phyloP scores from a whole-genome alignment of 2,113 vertebrate species.

The Lophura nycthemera region DNA sequence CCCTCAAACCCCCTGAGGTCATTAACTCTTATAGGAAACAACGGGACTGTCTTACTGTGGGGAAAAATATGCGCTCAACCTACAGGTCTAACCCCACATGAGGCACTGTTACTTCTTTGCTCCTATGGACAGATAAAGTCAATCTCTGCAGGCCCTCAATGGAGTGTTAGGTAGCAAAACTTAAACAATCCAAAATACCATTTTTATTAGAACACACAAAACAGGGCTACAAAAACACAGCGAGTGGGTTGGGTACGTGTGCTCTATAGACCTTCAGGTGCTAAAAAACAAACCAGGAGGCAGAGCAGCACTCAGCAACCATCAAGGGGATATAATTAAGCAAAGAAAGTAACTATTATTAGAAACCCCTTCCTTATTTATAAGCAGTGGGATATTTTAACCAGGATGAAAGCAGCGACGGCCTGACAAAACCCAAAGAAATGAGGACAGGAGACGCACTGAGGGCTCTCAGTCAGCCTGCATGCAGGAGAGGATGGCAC shows the following conservation, averaged over 20 bases:
- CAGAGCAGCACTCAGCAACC: background rate
- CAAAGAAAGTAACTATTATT: background rate
- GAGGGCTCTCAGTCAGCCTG: rapidly evolving
- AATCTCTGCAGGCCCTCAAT: background rate
- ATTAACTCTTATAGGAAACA: background rate
- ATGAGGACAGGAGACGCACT: background rate
- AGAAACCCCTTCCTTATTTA: conserved; percentile 22
- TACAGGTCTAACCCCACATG: background rate
- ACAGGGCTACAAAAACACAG: too few relatives aligned
- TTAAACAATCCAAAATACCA: too few relatives aligned
- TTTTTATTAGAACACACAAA: too few relatives aligned
- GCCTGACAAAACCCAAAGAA: background rate
- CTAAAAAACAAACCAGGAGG: background rate
- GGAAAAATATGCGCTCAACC: background rate
- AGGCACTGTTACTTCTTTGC: background rate
- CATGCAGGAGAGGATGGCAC: background rate
- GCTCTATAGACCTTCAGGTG: background rate
- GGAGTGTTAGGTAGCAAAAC: too few relatives aligned
- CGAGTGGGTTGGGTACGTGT: too few relatives aligned
- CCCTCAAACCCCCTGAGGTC: background rate
- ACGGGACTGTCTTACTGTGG: background rate
- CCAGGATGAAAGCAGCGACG: background rate
- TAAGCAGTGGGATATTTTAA: background rate
- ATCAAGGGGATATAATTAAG: background rate
- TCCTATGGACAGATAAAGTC: background rate